phyloP scores from a whole-genome alignment of 1,140 invertebrate species.

The Drosophila bocqueti region DNA sequence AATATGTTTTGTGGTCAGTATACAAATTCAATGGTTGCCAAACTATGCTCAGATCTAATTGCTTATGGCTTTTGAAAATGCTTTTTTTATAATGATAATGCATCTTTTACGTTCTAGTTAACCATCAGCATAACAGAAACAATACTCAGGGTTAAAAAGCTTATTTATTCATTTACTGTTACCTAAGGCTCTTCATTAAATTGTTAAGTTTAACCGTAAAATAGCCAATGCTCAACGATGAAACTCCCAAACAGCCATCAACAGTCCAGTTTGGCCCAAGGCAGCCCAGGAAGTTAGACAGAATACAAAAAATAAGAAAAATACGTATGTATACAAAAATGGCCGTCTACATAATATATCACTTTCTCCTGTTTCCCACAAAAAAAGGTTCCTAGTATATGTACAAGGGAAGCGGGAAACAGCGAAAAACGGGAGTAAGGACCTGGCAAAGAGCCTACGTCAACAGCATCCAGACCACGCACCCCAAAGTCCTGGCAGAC shows the following conservation, averaged over 20 bases:
- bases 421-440: slow-evolving; percentile 6
- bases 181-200: slow-evolving; percentile 3
- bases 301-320: not conserved
- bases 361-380: slow-evolving; percentile 51
- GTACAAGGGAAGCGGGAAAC: not conserved
- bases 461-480: slow-evolving; percentile 37
- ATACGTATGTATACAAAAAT: slow-evolving; percentile 3
- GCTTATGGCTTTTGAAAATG: not conserved
- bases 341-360: slow-evolving; percentile 41
- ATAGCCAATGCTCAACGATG: slow-evolving; percentile 1
- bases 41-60: not conserved
- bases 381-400: slow-evolving; percentile 23
- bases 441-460: slow-evolving; percentile 32
- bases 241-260: slow-evolving; percentile 56
- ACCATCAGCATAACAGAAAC: not conserved
- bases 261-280: slow-evolving; percentile 46
- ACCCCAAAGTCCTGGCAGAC: slow-evolving; percentile 37
- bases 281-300: not conserved
- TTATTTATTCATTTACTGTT: not conserved
- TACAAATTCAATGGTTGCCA: not conserved
- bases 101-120: not conserved
- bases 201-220: slow-evolving; percentile 11
- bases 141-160: not conserved
- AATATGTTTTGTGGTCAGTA: not conserved
- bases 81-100: not conserved